phyloP scores from a whole-genome alignment of 2,888 invertebrate species.

The Orthosia gracilis region DNA sequence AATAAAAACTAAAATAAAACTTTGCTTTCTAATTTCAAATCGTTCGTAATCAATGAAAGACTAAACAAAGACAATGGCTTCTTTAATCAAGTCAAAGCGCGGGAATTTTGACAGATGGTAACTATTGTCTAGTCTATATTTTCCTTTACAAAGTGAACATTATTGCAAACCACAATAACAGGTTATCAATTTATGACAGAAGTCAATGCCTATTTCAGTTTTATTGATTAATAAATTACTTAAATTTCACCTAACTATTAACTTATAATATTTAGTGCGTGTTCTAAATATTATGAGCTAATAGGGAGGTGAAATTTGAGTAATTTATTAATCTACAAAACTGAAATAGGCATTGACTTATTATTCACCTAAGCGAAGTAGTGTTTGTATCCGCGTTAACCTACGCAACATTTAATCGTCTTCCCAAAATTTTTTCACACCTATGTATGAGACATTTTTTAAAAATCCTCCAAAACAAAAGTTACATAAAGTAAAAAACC shows the following conservation, averaged over 20 bases:
- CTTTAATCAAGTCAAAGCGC: constrained; percentile 39
- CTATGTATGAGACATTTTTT: not conserved
- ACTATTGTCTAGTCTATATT: constrained; percentile 22
- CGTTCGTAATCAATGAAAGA: constrained; percentile 36
- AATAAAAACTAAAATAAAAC: not conserved
- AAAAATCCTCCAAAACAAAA: not conserved
- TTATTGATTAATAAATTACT: no score
- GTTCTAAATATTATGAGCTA: no score
- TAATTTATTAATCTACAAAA: no score
- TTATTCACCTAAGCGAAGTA: no score
- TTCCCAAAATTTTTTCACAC: not conserved
- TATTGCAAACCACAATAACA: not conserved
- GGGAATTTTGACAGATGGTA: constrained; percentile 51
- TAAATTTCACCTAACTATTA: no score
- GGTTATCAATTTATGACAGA: not conserved
- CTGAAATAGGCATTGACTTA: no score
- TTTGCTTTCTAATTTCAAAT: constrained; percentile 24
- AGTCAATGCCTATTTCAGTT: not conserved
- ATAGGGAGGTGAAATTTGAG: no score
- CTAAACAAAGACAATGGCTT: constrained; percentile 41
- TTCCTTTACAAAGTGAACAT: constrained; percentile 29
- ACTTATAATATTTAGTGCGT: no score
- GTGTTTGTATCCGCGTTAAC: no score
- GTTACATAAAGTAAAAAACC: not conserved
- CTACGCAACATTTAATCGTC: not conserved